Percentiles rank a stretch among this genome's conserved stretches.
These are phyloP conservation scores for Platysternon megacephalum DNA, from an alignment of 2,113 vertebrate genomes.

Conservation along the genomic window DNA sequence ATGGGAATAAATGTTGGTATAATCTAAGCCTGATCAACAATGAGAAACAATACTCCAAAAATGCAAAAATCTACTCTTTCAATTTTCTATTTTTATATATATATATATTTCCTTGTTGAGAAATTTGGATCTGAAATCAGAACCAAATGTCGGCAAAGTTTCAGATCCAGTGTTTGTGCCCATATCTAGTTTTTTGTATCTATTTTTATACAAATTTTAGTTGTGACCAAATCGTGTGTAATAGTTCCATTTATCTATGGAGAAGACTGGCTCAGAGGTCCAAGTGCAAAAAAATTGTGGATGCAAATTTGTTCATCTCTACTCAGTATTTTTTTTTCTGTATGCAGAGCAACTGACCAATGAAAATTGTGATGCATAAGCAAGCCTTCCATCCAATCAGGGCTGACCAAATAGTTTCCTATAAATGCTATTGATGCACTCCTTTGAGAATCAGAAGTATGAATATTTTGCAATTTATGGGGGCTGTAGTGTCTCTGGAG, in stretches of 20 bases:
- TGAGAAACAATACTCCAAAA: slow-evolving; percentile 64
- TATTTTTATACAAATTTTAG: background rate
- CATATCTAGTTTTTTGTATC: background rate
- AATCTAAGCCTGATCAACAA: slow-evolving; percentile 63
- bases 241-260: background rate
- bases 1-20: slow-evolving; percentile 58
- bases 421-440: background rate
- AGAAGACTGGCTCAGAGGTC: background rate
- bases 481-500: background rate
- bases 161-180: background rate
- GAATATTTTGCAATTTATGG: background rate
- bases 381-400: background rate
- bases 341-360: background rate
- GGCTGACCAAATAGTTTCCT: background rate
- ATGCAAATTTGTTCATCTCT: background rate
- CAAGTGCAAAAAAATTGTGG: background rate
- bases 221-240: background rate
- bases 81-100: background rate
- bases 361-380: background rate
- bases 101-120: background rate
- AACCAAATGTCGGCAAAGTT: background rate
- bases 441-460: background rate
- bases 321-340: background rate
- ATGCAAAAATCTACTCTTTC: slow-evolving; percentile 23
- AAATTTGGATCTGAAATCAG: background rate